These are phyloP conservation scores for Brachionus calyciflorus DNA, from an alignment of 1,140 invertebrate genomes.

Conservation along the genomic window DNA sequence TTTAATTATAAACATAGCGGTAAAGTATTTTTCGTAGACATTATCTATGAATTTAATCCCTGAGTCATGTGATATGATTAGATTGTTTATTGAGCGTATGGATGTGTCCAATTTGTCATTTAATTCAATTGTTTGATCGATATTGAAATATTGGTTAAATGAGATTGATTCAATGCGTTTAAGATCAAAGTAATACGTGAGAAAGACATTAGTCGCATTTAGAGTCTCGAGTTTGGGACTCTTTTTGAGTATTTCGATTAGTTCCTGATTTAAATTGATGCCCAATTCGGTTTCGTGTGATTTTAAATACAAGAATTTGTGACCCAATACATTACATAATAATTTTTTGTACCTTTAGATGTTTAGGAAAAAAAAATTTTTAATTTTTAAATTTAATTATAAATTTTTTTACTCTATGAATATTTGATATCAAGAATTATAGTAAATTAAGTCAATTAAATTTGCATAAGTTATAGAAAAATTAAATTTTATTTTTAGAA, in stretches of 20 bases:
- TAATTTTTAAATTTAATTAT: no score
- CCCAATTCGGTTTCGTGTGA: not conserved
- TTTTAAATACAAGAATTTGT: not conserved
- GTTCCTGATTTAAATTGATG: not conserved
- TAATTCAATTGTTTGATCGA: not conserved
- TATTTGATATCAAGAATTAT: no score
- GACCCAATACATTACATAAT: not conserved
- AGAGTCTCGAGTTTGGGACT: not conserved
- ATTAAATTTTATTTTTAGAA: no score
- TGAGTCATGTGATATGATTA: not conserved
- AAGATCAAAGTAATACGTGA: not conserved
- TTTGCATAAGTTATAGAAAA: no score
- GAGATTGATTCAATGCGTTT: slow-evolving; percentile 2
- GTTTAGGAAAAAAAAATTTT: not conserved
- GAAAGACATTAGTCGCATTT: not conserved
- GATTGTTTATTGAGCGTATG: not conserved
- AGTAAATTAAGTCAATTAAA: no score
- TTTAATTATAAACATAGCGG: not conserved
- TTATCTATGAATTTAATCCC: not conserved
- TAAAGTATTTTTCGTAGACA: not conserved
- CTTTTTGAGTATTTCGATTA: not conserved
- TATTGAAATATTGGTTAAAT: not conserved
- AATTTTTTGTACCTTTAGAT: slow-evolving; percentile 4
- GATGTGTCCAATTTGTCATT: not conserved
- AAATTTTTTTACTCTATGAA: no score